Evolutionary conservation across 1,140 invertebrate species (phyloP).

Genomic region (Drosophila ananassae): DNA sequence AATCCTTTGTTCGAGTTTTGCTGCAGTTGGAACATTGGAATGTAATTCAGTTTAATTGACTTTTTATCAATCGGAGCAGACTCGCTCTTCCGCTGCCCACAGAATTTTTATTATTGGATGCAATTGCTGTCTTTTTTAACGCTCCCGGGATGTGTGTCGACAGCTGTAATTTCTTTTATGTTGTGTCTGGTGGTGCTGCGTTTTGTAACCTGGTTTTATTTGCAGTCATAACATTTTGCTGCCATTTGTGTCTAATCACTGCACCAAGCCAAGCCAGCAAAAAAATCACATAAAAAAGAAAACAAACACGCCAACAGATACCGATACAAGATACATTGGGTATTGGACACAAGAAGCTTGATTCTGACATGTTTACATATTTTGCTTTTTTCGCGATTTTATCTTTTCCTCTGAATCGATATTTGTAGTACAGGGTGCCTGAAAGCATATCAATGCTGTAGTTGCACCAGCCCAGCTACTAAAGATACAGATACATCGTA

Average conservation of each 20-base stretch:
- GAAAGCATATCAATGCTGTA: conserved; percentile 19
- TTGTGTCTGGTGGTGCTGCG: conserved; percentile 70
- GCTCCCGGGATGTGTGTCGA: conserved; percentile 51
- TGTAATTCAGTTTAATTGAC: conserved; percentile 65
- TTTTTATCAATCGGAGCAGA: conserved; percentile 78
- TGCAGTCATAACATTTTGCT: conserved; percentile 74
- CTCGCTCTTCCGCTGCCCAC: conserved; percentile 58
- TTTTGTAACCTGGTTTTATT: conserved; percentile 81
- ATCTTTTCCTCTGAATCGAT: conserved; percentile 63
- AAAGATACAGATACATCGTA: conserved; percentile 29
- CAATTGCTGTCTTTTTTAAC: conserved; percentile 21
- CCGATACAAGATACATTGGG: conserved; percentile 69
- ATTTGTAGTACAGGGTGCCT: conserved; percentile 58
- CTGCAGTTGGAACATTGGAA: conserved; percentile 15
- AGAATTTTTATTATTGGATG: conserved; percentile 31
- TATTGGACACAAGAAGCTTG: conserved; percentile 67
- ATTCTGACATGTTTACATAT: conserved; percentile 75
- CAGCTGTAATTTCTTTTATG: conserved; percentile 62
- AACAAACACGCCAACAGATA: conserved; percentile 25
- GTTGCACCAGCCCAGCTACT: conserved; percentile 3
- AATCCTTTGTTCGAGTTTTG: conserved; percentile 9
- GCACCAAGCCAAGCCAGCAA: conserved; percentile 23
- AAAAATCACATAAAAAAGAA: conserved; percentile 24
- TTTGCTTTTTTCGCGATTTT: conserved; percentile 33
- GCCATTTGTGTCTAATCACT: conserved; percentile 71